phyloP scores from a whole-genome alignment of 2,888 invertebrate genomes.

The Drosophila buzzatii region DNA sequence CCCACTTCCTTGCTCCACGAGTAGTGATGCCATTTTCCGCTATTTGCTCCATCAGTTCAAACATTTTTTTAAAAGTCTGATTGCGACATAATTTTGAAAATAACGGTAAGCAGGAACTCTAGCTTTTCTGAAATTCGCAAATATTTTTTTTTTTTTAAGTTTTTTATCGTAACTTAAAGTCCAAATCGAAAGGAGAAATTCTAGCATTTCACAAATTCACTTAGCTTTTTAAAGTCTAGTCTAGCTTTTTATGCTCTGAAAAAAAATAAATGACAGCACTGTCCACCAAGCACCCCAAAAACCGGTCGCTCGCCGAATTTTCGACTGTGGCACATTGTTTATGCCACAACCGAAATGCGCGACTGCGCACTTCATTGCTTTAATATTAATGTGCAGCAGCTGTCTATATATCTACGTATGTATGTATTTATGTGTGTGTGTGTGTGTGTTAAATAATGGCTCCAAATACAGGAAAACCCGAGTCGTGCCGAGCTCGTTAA shows the following conservation, averaged over 20 bases:
- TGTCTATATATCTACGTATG: slow-evolving; percentile 21
- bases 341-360: slow-evolving; percentile 55
- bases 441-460: background rate
- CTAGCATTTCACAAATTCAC: too few species aligned
- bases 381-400: slow-evolving; percentile 65
- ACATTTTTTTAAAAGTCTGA: too few species aligned
- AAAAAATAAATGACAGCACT: too few species aligned
- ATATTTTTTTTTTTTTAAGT: too few species aligned
- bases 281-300: slow-evolving; percentile 18
- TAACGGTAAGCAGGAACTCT: too few species aligned
- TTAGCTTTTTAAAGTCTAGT: too few species aligned
- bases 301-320: slow-evolving; percentile 76
- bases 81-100: too few species aligned
- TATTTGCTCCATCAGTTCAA: too few species aligned
- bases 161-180: too few species aligned
- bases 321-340: slow-evolving; percentile 71
- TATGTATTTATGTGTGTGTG: slow-evolving; percentile 15
- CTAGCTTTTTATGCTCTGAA: too few species aligned
- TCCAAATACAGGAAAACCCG: slow-evolving; percentile 38
- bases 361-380: slow-evolving; percentile 38
- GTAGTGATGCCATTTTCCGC: background rate
- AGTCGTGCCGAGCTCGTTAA: slow-evolving; percentile 58
- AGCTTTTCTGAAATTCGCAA: too few species aligned
- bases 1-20: slow-evolving; percentile 4
- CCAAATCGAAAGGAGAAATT: too few species aligned